Evolutionary conservation across 1,140 invertebrate genomes (phyloP), one percentile per base, ranked within the genome.

Genomic region (Eciton burchellii): DNA sequence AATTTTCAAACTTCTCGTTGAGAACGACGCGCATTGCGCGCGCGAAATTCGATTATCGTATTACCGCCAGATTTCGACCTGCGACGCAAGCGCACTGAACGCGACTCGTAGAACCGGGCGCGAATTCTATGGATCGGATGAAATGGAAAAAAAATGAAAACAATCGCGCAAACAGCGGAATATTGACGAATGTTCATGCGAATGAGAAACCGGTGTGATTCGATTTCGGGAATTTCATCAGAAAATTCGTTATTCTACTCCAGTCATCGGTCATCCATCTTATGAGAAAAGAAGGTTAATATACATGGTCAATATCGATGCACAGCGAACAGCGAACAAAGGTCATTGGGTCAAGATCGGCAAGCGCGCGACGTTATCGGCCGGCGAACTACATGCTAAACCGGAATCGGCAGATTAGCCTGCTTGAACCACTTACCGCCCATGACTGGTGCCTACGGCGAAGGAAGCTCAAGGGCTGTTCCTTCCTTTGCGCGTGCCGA

Each of bases 331-430:
- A 41, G 47, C 85, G 35, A 35, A 87, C 88, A 91, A 93, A 93
- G 92, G 92, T 92, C 91, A 93, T 92, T 91, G 83, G 89, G 89
- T 92, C 89, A 89, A 91, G 88, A 92, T 86, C 82, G 90, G 70
- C 84, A 71, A 76, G 83, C 35, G 35, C 35, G 35, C 84, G 49
- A 73, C 83, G 66, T 86, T 88, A 88, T 88, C 84, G 74, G 65
- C 52, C 81, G 74, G 59, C 52, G 60, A 52, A 56, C 62, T 52
- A 70, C 21, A 43, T 54, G 45, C 49, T 52, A 60, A 29, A 26
- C 59, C 14, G 62, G 29, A 6, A 57, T 29, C 8, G 57, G 14
- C 5, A 16, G n/a, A 21, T 4, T 14, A 6, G 43, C 14, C 24
- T 35, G 41, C 1, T 26, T 11, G 14, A n/a, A 77, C 2, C 21